Evolutionary conservation across 2,113 vertebrate genomes (phyloP), one percentile per base, ranked within the genome.

Genomic region (Emydura subglobosa): DNA sequence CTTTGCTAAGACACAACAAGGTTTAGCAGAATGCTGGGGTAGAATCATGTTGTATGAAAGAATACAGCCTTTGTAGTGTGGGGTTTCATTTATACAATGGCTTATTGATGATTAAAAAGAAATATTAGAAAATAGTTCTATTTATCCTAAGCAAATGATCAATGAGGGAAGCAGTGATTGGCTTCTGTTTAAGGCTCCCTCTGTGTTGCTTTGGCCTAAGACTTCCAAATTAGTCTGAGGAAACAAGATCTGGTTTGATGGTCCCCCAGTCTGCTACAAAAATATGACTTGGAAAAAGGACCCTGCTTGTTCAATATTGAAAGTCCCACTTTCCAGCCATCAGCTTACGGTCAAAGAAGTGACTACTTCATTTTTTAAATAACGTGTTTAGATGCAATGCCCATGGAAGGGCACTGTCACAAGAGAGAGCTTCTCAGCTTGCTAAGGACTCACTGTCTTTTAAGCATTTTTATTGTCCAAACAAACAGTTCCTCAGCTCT

Each of bases 241-340:
- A 92, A 19, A 24, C 65, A 85, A 91, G 31, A 95, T 81, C 13
- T 21, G 83, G 9, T 94, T 79, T 47, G 55, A 7, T 54, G 82
- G 83, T n/a, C 50, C 76, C 0, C 78, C 82, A 31, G 3, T 47
- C 65, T 88, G 47, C 79, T 89, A 51, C 19, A 74, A 21, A 59
- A 94, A 92, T 34, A 96, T 76, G 79, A 91, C 65, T 88, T 93
- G 50, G 65, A 91, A 91, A 90, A 31, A n/a, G 59, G 21, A 8
- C 59, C 51, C 12, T 68, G 59, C 85, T 93, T 79, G 79, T 94
- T 95, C 94, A 89, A 44, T 96, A 86, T 27, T 27, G 21, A 87
- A 89, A 85, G 54, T 5, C 91, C 10, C 89, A 76, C 89, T 91
- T 61, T 94, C 91, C 91, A 92, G 17, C 34, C 51, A 25, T 90